Evolutionary conservation across 2,888 invertebrate genomes (phyloP), one percentile per base, ranked within the genome.

Genomic region (Melieria omissa): DNA sequence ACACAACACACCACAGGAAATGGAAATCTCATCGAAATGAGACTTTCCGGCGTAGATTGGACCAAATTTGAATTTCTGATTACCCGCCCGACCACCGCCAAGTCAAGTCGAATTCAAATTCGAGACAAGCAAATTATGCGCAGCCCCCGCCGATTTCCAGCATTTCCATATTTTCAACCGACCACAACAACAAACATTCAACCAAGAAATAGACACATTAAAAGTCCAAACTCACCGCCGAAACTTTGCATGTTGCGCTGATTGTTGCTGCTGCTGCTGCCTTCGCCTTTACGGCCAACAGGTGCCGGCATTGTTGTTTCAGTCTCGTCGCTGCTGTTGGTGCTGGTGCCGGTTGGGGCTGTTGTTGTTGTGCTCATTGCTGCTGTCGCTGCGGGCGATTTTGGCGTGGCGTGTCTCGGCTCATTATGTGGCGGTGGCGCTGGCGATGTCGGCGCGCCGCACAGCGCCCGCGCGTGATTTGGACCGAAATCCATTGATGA

Each of bases 391-490:
- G 78, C 49, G 55, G 78, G 75, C 74, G 75, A 63, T 77, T 78
- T 16, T 72, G 79, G 71, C 62, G 75, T 80, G 76, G 77, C 80
- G 76, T 83, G 81, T 77, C 75, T 76, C 74, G 79, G 77, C 78
- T 84, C 81, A 78, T 81, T 83, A 80, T 79, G 78, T 78, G 80
- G 77, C 77, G 80, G 79, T 78, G 79, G 81, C 70, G 80, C 82
- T 80, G 83, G 81, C 81, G 84, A 81, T 80, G 80, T 79, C 77
- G 78, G 77, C 78, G 75, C 66, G 77, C 74, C 54, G 44, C 16
- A 29, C n/a, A 57, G 29, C n/a, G 4, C 10, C 4, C 16, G 9
- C 9, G 61, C 66, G 62, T 57, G 72, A 60, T 55, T 57, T 49
- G 68, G 10, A 49, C 42, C 55, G n/a, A 62, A 65, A 29, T 60